Conservation (phyloP, 2,888 invertebrate species). For the Morpho achilles region DNA sequence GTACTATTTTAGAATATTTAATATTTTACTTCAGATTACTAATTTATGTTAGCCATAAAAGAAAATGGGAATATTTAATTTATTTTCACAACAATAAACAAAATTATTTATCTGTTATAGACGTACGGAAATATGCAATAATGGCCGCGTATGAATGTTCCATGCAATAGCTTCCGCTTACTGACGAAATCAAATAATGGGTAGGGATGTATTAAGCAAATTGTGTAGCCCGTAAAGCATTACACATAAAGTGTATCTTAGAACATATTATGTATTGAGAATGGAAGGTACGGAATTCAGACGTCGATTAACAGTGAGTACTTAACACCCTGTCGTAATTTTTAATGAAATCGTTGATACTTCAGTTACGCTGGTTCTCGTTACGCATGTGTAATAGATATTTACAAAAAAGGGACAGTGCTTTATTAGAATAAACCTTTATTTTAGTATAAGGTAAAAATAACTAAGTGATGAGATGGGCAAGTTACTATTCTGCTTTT, state of each 20-base stretch:
- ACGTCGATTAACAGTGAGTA: slow-evolving; percentile 24
- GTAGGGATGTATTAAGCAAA: slow-evolving; percentile 19
- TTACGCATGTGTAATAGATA: slow-evolving; percentile 5
- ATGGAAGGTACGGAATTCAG: slow-evolving; percentile 31
- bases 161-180: slow-evolving; percentile 38
- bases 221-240: slow-evolving; percentile 13
- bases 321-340: slow-evolving; percentile 25
- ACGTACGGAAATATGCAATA: slow-evolving; percentile 33
- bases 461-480: no score
- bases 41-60: neutral
- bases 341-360: slow-evolving; percentile 26
- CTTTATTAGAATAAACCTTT: no score
- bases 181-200: slow-evolving; percentile 40
- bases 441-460: no score
- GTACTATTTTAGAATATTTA: no score
- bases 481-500: no score
- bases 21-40: neutral
- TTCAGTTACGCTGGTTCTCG: slow-evolving; percentile 13
- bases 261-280: slow-evolving; percentile 4
- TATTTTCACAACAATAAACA: slow-evolving; percentile 10
- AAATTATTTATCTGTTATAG: slow-evolving; percentile 27
- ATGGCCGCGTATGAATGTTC: slow-evolving; percentile 30
- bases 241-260: slow-evolving; percentile 13
- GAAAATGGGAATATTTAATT: slow-evolving; percentile 7
- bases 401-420: neutral